phyloP scores from a whole-genome alignment of 2,113 vertebrate species.

The Pardalotus punctatus region DNA sequence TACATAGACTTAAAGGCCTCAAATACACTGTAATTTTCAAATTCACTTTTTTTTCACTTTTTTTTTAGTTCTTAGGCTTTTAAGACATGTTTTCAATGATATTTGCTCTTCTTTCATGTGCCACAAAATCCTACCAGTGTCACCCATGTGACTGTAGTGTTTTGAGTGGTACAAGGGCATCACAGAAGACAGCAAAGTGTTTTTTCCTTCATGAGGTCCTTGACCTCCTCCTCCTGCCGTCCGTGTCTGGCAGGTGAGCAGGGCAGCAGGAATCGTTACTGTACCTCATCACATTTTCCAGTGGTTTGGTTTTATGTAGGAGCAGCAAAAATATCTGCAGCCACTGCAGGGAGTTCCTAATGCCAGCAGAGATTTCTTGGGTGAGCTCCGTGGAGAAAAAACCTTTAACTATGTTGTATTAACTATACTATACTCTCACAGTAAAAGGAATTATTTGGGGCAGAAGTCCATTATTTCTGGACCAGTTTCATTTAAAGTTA shows the following conservation, averaged over 20 bases:
- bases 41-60: not conserved
- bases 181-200: not conserved
- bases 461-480: slow-evolving; percentile 1
- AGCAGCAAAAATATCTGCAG: not conserved
- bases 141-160: not conserved
- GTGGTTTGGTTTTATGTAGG: not conserved
- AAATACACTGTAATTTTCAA: not conserved
- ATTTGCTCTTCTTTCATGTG: not conserved
- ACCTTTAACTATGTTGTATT: not conserved
- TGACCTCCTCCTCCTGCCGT: not conserved
- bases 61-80: not conserved
- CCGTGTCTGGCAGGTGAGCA: fast-evolving
- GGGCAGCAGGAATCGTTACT: not conserved
- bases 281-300: not conserved
- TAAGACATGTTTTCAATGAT: not conserved
- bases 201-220: not conserved
- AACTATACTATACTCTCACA: not conserved
- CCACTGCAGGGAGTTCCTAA: not conserved
- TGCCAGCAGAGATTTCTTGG: not conserved
- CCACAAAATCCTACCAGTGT: not conserved
- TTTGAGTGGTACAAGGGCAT: not conserved
- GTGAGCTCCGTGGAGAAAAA: not conserved
- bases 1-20: not conserved
- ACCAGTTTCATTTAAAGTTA: not conserved
- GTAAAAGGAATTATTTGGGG: not conserved